phyloP scores from a whole-genome alignment of 2,113 vertebrate genomes.

The Murina feae region DNA sequence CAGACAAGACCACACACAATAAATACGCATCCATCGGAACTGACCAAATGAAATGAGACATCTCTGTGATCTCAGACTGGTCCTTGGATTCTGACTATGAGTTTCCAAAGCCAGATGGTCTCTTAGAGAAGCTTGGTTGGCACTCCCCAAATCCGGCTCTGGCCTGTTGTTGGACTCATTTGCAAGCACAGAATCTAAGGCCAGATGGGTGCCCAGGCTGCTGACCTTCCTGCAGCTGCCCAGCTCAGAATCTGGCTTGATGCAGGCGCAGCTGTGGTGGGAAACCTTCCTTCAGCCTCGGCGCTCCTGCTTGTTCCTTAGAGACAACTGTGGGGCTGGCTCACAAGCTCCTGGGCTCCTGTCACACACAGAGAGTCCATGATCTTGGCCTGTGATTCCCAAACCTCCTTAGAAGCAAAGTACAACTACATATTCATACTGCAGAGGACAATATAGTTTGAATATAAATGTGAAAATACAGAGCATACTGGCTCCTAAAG shows the following conservation, averaged over 20 bases:
- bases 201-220: neutral
- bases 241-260: neutral
- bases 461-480: neutral
- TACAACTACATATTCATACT: neutral
- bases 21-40: neutral
- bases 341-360: neutral
- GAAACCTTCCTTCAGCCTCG: neutral
- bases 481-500: neutral
- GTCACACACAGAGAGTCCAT: neutral
- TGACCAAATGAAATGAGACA: neutral
- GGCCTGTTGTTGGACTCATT: conserved; percentile 4
- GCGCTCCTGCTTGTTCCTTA: neutral
- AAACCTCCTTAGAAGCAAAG: neutral
- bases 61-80: neutral
- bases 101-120: neutral
- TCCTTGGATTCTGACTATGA: conserved; percentile 38
- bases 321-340: neutral
- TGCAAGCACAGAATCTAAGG: neutral
- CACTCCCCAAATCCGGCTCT: neutral
- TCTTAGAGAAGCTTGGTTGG: neutral
- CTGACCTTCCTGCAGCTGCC: conserved; percentile 18
- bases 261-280: neutral
- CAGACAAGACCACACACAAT: neutral
- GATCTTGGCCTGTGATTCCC: neutral
- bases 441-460: neutral